These are phyloP conservation scores for Tiphia femorata DNA, from an alignment of 2,888 invertebrate genomes.

Conservation along the genomic window DNA sequence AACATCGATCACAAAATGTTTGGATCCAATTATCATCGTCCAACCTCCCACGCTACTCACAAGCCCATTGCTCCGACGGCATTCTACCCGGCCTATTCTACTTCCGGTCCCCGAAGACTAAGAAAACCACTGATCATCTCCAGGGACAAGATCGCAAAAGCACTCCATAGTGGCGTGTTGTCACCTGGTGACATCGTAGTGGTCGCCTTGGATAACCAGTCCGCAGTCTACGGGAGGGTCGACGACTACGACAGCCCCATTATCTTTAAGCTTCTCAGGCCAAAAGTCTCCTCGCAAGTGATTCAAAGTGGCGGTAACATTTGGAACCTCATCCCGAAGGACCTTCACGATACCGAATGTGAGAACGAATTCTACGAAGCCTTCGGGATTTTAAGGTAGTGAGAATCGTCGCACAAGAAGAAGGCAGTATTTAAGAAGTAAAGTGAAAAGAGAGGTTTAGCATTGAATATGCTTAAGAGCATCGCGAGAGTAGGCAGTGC, in stretches of 20 bases:
- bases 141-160: slow-evolving; percentile 22
- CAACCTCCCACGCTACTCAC: neutral
- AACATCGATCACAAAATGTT: neutral
- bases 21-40: too few relatives aligned
- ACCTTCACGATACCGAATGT: slow-evolving; percentile 28
- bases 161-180: slow-evolving; percentile 26
- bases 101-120: neutral
- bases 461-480: too few relatives aligned
- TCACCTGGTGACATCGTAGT: slow-evolving; percentile 39
- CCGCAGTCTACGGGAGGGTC: slow-evolving; percentile 31
- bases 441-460: too few relatives aligned
- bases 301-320: slow-evolving; percentile 8
- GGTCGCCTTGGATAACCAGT: slow-evolving; percentile 26
- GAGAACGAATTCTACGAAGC: neutral
- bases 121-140: slow-evolving; percentile 20
- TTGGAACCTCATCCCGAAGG: slow-evolving; percentile 26
- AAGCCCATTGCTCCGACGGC: neutral
- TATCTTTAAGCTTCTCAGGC: slow-evolving; percentile 25
- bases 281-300: neutral
- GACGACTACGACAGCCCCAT: slow-evolving; percentile 29
- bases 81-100: neutral
- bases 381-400: too few relatives aligned
- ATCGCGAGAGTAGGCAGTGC: too few relatives aligned
- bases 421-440: too few relatives aligned
- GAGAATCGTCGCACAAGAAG: too few relatives aligned